These are phyloP conservation scores for Indicator indicator DNA, from an alignment of 2,113 vertebrate genomes.

Conservation along the genomic window DNA sequence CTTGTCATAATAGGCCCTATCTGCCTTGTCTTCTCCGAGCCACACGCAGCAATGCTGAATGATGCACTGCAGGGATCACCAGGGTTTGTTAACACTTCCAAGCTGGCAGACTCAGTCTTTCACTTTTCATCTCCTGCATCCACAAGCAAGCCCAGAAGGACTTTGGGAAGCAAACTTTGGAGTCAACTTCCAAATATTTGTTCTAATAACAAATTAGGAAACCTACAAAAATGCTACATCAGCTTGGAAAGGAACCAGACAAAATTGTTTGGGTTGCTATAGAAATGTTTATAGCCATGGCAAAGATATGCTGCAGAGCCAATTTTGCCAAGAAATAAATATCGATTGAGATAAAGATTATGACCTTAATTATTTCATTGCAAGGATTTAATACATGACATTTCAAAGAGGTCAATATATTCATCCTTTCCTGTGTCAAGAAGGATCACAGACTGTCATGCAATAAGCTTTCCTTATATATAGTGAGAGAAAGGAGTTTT, in stretches of 20 bases:
- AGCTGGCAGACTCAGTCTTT: neutral
- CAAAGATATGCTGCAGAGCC: neutral
- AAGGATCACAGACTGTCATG: neutral
- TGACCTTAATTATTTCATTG: constrained; percentile 38
- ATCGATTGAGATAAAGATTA: neutral
- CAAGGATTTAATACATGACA: neutral
- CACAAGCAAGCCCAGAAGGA: neutral
- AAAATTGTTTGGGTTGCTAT: neutral
- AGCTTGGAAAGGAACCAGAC: neutral
- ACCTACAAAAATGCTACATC: neutral
- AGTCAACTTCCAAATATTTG: neutral
- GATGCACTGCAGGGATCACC: neutral
- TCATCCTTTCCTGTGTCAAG: neutral
- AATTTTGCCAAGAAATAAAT: neutral
- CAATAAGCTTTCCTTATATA: neutral
- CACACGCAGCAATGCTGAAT: neutral
- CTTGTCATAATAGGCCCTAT: neutral
- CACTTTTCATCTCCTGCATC: neutral
- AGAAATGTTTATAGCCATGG: constrained; percentile 20
- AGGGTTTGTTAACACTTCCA: neutral
- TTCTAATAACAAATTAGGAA: neutral
- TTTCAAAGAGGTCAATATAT: constrained; percentile 45
- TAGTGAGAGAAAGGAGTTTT: neutral
- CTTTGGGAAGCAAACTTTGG: neutral
- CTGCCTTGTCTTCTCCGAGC: neutral